These are phyloP conservation scores for Lycorma delicatula DNA, from an alignment of 1,140 invertebrate genomes.

Conservation along the genomic window DNA sequence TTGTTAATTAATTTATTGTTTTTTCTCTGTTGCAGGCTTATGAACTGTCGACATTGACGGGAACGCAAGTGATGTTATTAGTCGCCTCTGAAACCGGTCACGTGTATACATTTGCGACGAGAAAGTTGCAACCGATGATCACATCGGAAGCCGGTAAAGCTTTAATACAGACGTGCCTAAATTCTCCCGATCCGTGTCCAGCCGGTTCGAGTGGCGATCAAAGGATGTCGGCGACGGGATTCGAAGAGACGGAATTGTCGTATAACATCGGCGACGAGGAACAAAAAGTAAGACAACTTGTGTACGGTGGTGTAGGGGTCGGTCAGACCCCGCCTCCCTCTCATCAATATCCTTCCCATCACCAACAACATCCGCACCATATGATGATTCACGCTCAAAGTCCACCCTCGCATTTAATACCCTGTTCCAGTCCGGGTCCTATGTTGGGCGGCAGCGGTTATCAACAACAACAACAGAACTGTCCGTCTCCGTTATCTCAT, in stretches of 20 bases:
- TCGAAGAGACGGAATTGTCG: slow-evolving; percentile 95
- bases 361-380: slow-evolving; percentile 46
- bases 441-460: slow-evolving; percentile 40
- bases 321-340: slow-evolving; percentile 48
- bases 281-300: slow-evolving; percentile 92
- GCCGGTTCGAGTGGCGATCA: slow-evolving; percentile 67
- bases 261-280: slow-evolving; percentile 92
- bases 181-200: slow-evolving; percentile 87
- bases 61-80: slow-evolving; percentile 96
- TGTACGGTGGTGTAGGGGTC: slow-evolving; percentile 62
- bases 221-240: slow-evolving; percentile 95
- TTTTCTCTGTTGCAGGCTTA: slow-evolving; percentile 87
- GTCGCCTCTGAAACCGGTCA: slow-evolving; percentile 96
- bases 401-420: slow-evolving; percentile 51
- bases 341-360: slow-evolving; percentile 35
- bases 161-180: slow-evolving; percentile 96
- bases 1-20: no score
- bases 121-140: slow-evolving; percentile 99
- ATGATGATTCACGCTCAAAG: slow-evolving; percentile 50
- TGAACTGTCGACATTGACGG: slow-evolving; percentile 96
- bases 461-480: slow-evolving; percentile 44
- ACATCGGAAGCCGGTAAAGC: slow-evolving; percentile 97
- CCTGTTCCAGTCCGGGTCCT: slow-evolving; percentile 45
- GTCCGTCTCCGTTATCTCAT: slow-evolving; percentile 50
- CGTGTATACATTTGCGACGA: slow-evolving; percentile 98